Evolutionary conservation across 2,113 vertebrate species (phyloP), one percentile per base, ranked within the genome.

Genomic region (Lathamus discolor): DNA sequence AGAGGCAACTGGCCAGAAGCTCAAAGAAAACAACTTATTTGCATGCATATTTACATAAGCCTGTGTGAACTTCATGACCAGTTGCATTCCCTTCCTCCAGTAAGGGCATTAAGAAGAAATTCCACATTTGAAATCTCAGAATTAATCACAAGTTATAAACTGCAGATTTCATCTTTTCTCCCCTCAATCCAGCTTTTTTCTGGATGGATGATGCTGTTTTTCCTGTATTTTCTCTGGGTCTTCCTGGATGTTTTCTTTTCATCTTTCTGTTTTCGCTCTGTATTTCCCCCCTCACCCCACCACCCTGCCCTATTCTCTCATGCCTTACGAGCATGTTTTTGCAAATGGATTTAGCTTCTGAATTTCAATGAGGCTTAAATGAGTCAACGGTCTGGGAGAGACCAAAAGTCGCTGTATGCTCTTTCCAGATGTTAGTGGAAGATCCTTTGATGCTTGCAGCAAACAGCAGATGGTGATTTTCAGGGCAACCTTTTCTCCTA

Each of bases 11-110:
- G 92, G 78, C 86, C 92, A 94, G 95, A 54, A 95, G 81, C 95
- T 91, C 88, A 93, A 89, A 85, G 91, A 96, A 96, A 95, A 95
- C 70, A 91, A 76, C 92, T 92, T 44, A 92, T 96, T 96, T 97
- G 95, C 92, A 96, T 91, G 49, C 1, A 0, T 93, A 89, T 96
- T 96, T 96, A 89, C 88, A 95, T 96, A 97, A 97, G 95, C 95
- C 88, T 85, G 74, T 89, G 93, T 95, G 96, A 97, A 95, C 95
- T 97, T 91, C 88, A 84, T 94, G 96, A 93, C 91, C 92, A 66
- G 91, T 91, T 92, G 77, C 93, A 89, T 93, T 96, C 96, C 83
- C 90, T 93, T 87, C 81, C 66, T 87, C 77, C 81, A 77, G 59
- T 76, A 90, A 94, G 75, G 92, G 44, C 75, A 91, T 93, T 96